Base-by-base conservation (phyloP, 2,797 vertebrate species). In the Pangasius krempfi region DNA sequence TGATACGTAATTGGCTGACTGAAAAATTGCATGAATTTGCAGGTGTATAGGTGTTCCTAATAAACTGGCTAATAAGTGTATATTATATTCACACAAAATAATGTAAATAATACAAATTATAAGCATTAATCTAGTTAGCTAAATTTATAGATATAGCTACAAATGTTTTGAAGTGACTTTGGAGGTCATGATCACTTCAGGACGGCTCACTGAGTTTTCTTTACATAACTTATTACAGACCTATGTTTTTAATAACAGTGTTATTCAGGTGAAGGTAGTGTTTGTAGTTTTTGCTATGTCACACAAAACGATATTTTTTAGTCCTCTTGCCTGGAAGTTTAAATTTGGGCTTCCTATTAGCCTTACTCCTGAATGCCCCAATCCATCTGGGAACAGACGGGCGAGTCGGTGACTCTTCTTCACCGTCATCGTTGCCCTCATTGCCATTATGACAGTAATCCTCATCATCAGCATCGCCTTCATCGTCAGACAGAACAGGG, bases 371-470 rank as follows among this genome's bases (percentile, higher is more conserved):
- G 86, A 96, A 91, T 76, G 94, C 95, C 60, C 72, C 62, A 54
- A 96, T 95, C 96, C 96, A 97, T 64, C 91, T 92, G 6, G 95
- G 94, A 3, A 95, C 89, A 54, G 84, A 81, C 0, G 88, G 22
- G 13, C 94, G 93, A 2, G 93, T 86, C 5, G 78, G 70, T 0
- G 89, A 90, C 54, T 72, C 92, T 56, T 91, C 90, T 68, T 44
- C 89, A 84, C 78, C 89, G 20, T n/a, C 78, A 0, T 78, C 40
- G 10, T 56, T 75, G 2, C 56, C 56, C 18, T 25, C 68, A 58
- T 91, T 91, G 2, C 37, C 44, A 2, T 54, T 54, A 2, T 88
- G 64, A 5, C 40, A 2, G 22, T 78, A 73, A 22, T 79, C 79
- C 2, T 88, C 66, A 14, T 84, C 86, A 3, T 86, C 82, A 8